Conservation (phyloP, 2,113 vertebrate species). For the Lipophrys pholis region DNA sequence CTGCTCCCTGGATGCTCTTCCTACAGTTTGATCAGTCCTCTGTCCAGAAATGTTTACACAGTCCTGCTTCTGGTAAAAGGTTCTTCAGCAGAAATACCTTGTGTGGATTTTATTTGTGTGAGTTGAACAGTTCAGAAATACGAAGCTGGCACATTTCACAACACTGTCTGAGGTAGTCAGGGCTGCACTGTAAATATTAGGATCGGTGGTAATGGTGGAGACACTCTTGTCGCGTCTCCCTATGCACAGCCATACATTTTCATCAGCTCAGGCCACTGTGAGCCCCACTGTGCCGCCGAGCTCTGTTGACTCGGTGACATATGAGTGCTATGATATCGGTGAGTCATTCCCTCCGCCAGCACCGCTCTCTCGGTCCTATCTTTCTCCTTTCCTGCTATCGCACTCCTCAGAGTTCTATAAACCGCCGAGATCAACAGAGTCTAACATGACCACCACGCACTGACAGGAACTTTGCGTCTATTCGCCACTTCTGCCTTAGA, state of each 20-base stretch:
- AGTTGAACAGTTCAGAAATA: constrained; percentile 20
- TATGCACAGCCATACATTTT: constrained; percentile 33
- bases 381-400: constrained; percentile 12
- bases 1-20: background rate
- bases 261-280: constrained; percentile 13
- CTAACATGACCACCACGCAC: constrained; percentile 49
- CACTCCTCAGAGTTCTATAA: constrained; percentile 43
- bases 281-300: constrained; percentile 22
- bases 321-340: constrained; percentile 60
- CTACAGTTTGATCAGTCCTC: constrained; percentile 11
- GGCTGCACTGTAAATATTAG: constrained; percentile 48
- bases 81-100: constrained; percentile 20
- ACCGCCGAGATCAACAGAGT: constrained; percentile 52
- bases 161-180: constrained; percentile 9
- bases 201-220: constrained; percentile 11
- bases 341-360: constrained; percentile 57
- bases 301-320: constrained; percentile 65
- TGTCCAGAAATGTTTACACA: constrained; percentile 35
- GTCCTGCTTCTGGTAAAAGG: constrained; percentile 6
- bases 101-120: background rate
- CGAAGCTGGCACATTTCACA: constrained; percentile 9
- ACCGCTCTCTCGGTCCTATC: constrained; percentile 3
- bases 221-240: constrained; percentile 2
- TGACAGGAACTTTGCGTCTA: constrained; percentile 29
- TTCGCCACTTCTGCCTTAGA: background rate